These are phyloP conservation scores for Musca vetustissima DNA, from an alignment of 1,140 invertebrate species.

Conservation along the genomic window DNA sequence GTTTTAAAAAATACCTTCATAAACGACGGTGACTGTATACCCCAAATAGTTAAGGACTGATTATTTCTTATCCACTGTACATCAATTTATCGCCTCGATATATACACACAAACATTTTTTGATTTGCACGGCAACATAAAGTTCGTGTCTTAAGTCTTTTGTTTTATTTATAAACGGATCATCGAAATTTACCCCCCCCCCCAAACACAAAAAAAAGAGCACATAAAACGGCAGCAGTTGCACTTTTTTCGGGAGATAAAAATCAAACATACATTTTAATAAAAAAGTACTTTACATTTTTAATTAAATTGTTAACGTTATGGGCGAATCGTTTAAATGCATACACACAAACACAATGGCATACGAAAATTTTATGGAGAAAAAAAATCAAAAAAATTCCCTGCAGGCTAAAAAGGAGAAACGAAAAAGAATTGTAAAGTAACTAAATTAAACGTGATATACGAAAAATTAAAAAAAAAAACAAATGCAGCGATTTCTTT, in stretches of 20 bases:
- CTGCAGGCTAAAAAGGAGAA: background rate
- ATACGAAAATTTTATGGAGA: background rate
- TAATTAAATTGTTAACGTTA: conserved; percentile 10
- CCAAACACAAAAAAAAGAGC: background rate
- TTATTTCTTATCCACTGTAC: too few species aligned
- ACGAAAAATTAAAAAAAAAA: background rate
- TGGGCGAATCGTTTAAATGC: too few species aligned
- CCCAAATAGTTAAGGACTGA: too few species aligned
- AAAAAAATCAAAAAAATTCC: background rate
- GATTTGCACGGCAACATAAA: background rate
- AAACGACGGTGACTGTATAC: too few species aligned
- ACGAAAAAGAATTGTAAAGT: background rate
- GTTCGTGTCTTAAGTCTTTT: conserved; percentile 14
- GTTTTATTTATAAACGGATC: background rate
- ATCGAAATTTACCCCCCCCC: background rate
- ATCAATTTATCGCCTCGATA: too few species aligned
- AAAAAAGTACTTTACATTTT: conserved; percentile 4
- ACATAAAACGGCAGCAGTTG: too few species aligned
- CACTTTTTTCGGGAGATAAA: background rate
- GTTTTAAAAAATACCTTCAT: too few species aligned
- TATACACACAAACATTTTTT: too few species aligned
- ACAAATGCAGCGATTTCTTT: background rate
- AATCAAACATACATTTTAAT: conserved; percentile 1
- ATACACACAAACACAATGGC: background rate
- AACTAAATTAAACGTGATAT: background rate